Evolutionary conservation across 2,888 invertebrate species (phyloP), one percentile per base, ranked within the genome.

Genomic region (Microctonus brassicae): DNA sequence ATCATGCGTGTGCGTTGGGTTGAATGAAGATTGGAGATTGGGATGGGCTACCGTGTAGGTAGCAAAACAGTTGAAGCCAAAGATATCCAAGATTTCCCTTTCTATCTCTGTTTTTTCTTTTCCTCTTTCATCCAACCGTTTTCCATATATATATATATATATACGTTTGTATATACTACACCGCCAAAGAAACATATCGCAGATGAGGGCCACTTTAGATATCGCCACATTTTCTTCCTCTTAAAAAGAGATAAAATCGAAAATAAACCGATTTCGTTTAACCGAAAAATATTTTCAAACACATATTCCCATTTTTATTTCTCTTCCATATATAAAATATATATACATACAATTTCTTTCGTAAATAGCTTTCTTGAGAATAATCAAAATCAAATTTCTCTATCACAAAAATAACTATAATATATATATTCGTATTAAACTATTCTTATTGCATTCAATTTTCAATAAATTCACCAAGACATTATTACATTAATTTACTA

Each of bases 1-100:
- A 55, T n/a, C n/a, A 13, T 17, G 26, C n/a, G 10, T 29, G 26
- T 20, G 58, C 33, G 33, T 64, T 63, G 64, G 11, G 47, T 69
- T 55, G 65, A 52, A 34, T 20, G n/a, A 9, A 70, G 70, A 70
- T 65, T 65, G 58, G 57, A 70, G 70, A 70, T 70, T 65, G 70
- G 60, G 58, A 65, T 29, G 64, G 17, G 70, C 70, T 70, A 70
- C 70, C 24, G 70, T 70, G 58, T 65, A 34, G 65, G 70, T 70
- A 70, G 70, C 69, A 53, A 55, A 70, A 57, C 47, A 64, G 75
- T 76, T 73, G 77, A 76, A 76, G 73, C 47, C 70, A 73, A 65
- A 58, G 17, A 47, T 20, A 47, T 47, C 47, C 47, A 47, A 47
- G 47, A 20, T 47, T 47, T 47, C 47, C 47, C 47, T 66, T 34